phyloP scores from a whole-genome alignment of 2,888 invertebrate species.

The Diadromus collaris region DNA sequence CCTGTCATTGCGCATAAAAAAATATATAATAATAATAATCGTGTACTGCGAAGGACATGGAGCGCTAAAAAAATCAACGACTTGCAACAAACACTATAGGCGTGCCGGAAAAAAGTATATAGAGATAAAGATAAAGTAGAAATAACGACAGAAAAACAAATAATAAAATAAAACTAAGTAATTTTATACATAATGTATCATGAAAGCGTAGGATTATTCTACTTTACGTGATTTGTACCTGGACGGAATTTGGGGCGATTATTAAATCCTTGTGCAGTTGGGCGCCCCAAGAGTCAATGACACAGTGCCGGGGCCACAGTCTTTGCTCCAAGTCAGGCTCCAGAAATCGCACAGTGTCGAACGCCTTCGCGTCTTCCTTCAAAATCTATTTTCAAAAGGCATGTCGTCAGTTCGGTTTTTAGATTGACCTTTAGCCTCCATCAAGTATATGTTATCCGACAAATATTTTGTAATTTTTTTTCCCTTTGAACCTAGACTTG shows the following conservation, averaged over 20 bases:
- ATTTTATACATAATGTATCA: no score
- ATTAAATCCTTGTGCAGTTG: conserved; percentile 94
- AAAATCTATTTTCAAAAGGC: conserved; percentile 62
- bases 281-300: conserved; percentile 96
- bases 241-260: conserved; percentile 88
- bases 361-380: conserved; percentile 87
- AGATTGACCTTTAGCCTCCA: background rate
- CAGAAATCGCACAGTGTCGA: conserved; percentile 94
- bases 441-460: background rate
- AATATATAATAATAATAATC: conserved; percentile 15
- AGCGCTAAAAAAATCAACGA: background rate
- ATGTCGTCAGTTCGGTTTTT: background rate
- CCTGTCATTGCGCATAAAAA: conserved; percentile 70
- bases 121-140: no score
- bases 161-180: no score
- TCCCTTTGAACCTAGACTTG: background rate
- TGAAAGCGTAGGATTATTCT: background rate
- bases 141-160: background rate
- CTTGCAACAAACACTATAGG: background rate
- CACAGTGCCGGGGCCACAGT: conserved; percentile 97
- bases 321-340: conserved; percentile 92
- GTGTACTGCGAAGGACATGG: no score
- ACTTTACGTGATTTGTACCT: conserved; percentile 76
- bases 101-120: no score
- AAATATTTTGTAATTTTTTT: background rate